Base-by-base conservation (phyloP, 2,888 invertebrate genomes). In the Cephus nigrinus region DNA sequence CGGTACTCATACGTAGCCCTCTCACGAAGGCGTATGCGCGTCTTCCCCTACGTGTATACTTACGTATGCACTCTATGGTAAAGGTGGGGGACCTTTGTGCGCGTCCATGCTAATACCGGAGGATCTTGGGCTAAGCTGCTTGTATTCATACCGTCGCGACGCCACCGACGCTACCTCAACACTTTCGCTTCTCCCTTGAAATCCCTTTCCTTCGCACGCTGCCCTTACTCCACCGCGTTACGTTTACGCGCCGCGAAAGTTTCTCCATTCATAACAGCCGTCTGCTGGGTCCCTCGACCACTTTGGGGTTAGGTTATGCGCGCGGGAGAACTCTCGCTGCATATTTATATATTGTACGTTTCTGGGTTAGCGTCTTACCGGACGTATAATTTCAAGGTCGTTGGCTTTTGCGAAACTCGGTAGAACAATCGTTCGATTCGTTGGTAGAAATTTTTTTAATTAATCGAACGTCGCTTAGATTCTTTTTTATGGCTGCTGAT, bases 241-340 rank as follows among this genome's bases (percentile, higher is more conserved):
- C 82, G 79, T 80, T 75, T 78, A 80, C 78, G 82, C 80, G 78
- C 81, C 81, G 83, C 83, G 82, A 84, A 88, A 88, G 88, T 88
- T 88, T 88, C 88, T 88, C 86, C 89, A 89, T 89, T 89, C 88
- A 89, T 89, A 87, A 88, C 83, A 73, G 77, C 77, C 75, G 78
- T 78, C 78, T 75, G 80, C 76, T 75, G 78, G 78, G 79, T 79
- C 77, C 79, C 81, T 81, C 81, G 82, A 80, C 82, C 80, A 80
- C 80, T 79, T 80, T 78, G 82, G 82, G 82, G 80, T 82, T 71
- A 33, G 55, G 55, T 55, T 55, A 55, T 55, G 55, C 55, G 55
- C 55, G 55, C 55, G 55, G 55, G 23, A 55, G 55, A 55, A 55
- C 55, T 55, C 55, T 55, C 72, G 23, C 34, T 31, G 69, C 30